These are phyloP conservation scores for Dolichomitus sp. DNA, from an alignment of 2,888 invertebrate species.

Conservation along the genomic window DNA sequence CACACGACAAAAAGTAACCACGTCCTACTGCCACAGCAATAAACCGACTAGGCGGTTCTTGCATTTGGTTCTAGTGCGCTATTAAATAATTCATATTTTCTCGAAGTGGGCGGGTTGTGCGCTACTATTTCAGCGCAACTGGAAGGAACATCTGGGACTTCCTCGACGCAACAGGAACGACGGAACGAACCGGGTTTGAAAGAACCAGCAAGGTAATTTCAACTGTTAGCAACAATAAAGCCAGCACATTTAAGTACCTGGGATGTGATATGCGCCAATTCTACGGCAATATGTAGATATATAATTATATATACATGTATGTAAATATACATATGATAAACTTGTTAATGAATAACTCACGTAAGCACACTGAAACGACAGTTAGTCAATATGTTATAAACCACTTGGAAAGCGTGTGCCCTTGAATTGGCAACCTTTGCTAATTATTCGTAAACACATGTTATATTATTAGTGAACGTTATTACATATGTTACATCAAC, in stretches of 20 bases:
- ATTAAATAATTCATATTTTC: conserved; percentile 21
- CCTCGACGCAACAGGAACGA: conserved; percentile 24
- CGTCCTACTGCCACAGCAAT: not conserved
- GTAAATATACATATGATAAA: conserved; percentile 40
- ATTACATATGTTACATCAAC: conserved; percentile 53
- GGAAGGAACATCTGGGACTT: conserved; percentile 28
- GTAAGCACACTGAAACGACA: conserved; percentile 68
- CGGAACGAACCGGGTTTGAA: conserved; percentile 32
- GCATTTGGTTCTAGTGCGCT: not conserved
- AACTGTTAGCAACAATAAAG: conserved; percentile 47
- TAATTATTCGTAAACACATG: conserved; percentile 30
- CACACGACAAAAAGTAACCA: conserved; percentile 19
- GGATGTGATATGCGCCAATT: conserved; percentile 36
- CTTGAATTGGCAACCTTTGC: conserved; percentile 54
- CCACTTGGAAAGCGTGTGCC: conserved; percentile 65
- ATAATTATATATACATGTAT: conserved; percentile 8
- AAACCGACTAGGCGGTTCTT: conserved; percentile 3
- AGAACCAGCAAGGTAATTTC: conserved; percentile 34
- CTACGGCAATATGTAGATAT: conserved; percentile 38
- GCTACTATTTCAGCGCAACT: not conserved
- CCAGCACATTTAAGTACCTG: conserved; percentile 47
- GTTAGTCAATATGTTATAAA: conserved; percentile 46
- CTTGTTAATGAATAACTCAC: conserved; percentile 51
- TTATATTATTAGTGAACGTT: conserved; percentile 38
- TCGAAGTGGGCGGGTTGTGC: not conserved